Conservation (phyloP, 2,113 vertebrate genomes). For the Podarcis muralis region DNA sequence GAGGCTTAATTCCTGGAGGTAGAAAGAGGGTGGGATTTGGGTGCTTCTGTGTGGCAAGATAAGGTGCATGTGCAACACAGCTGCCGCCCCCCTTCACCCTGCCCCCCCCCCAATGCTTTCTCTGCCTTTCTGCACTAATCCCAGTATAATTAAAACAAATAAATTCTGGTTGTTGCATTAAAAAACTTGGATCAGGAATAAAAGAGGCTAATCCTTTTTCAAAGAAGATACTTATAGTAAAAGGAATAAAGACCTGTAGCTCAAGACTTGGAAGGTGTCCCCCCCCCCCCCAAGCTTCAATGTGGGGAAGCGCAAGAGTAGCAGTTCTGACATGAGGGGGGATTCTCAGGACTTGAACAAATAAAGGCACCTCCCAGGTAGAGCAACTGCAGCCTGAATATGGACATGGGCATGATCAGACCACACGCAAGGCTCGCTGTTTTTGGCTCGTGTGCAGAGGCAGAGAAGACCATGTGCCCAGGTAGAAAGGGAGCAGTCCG, state of each 20-base stretch:
- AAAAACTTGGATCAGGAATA: not conserved
- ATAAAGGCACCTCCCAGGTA: not conserved
- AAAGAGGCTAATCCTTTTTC: slow-evolving; percentile 12
- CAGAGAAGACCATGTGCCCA: too few species aligned
- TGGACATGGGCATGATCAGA: not conserved
- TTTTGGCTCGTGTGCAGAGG: not conserved
- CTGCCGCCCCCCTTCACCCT: too few species aligned
- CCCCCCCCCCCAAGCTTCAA: not conserved
- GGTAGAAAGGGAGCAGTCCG: too few species aligned
- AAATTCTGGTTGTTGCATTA: not conserved
- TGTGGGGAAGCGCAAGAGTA: slow-evolving; percentile 13
- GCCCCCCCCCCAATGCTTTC: not conserved
- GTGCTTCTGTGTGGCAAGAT: not conserved
- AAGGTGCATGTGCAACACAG: not conserved
- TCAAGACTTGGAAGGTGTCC: too few species aligned
- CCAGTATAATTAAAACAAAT: slow-evolving; percentile 33
- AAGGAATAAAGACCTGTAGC: not conserved
- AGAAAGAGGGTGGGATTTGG: not conserved
- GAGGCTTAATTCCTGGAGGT: not conserved
- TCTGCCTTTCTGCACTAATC: slow-evolving; percentile 8
- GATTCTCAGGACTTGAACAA: not conserved
- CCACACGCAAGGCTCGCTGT: not conserved
- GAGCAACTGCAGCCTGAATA: not conserved
- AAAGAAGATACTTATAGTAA: slow-evolving; percentile 23
- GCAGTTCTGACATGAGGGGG: not conserved